Evolutionary conservation across 2,888 invertebrate genomes (phyloP).

Genomic region (Fabriciana adippe): DNA sequence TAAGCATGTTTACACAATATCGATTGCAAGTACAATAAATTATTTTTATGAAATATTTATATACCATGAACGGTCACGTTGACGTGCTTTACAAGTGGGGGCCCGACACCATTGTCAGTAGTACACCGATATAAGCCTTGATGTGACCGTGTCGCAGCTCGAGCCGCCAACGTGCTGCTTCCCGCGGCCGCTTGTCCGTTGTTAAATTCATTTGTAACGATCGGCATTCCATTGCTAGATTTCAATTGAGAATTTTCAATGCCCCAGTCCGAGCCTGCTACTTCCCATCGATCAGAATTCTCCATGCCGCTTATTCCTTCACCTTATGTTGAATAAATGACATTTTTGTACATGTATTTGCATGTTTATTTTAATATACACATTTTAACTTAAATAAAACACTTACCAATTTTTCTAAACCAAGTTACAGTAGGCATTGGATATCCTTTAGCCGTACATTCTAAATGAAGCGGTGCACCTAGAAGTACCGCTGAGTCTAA

Average conservation of each 20-base stretch:
- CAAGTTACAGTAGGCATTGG: slow-evolving; percentile 86
- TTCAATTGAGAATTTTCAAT: slow-evolving; percentile 45
- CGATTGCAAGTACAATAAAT: background rate
- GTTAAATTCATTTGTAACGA: slow-evolving; percentile 44
- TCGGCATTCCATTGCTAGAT: slow-evolving; percentile 16
- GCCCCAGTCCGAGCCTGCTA: slow-evolving; percentile 38
- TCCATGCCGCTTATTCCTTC: slow-evolving; percentile 39
- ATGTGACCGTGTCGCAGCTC: slow-evolving; percentile 85
- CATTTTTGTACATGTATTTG: too few species aligned
- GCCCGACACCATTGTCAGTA: slow-evolving; percentile 91
- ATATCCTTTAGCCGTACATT: slow-evolving; percentile 88
- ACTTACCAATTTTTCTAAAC: slow-evolving; percentile 79
- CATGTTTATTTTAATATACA: background rate
- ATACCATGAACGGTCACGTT: slow-evolving; percentile 90
- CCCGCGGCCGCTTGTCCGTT: slow-evolving; percentile 42
- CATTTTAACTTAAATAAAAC: background rate
- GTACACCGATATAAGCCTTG: slow-evolving; percentile 91
- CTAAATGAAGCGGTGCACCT: slow-evolving; percentile 85
- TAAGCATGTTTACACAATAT: background rate
- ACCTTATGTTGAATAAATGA: slow-evolving; percentile 16
- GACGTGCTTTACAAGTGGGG: slow-evolving; percentile 89
- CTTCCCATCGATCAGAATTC: slow-evolving; percentile 42
- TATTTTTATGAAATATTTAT: slow-evolving; percentile 38
- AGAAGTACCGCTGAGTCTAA: slow-evolving; percentile 86
- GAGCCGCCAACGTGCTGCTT: slow-evolving; percentile 77